Evolutionary conservation across 2,888 invertebrate species (phyloP), one percentile per base, ranked within the genome.

Genomic region (Apantesis nais): DNA sequence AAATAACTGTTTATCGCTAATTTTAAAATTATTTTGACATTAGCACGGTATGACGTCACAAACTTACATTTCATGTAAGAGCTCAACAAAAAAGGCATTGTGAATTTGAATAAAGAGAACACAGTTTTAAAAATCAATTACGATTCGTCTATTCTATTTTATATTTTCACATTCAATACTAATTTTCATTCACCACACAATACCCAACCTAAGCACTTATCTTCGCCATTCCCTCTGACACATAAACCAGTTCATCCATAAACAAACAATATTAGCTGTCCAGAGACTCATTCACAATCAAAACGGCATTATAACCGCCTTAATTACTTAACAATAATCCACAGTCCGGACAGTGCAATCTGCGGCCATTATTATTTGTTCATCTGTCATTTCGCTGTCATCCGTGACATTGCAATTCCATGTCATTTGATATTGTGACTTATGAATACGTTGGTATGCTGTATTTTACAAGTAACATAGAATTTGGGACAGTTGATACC

Each of bases 291-390:
- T 73, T 67, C 66, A 76, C 72, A 73, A 75, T 66, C 62, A 70
- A 72, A 82, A 72, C 66, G 77, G 74, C 74, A 72, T 75, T 74
- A 78, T 75, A 66, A 75, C 74, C 63, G 31, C 70, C 64, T 60
- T 82, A 81, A 82, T 82, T 75, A 82, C 66, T 65, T 71, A 75
- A 78, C 76, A 78, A 82, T 82, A 74, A 76, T 76, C 70, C 39
- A 52, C 16, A 48, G 55, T 68, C 61, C 69, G 34, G 52, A 41
- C 52, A 29, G 41, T 39, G 69, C 75, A 77, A 73, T 77, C 76
- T 77, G 73, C 72, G 74, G 72, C 70, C 63, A 65, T 74, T 73
- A 82, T 82, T 80, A 80, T 77, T 66, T 64, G 70, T 16, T 66
- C 78, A 81, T 82, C 78, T 78, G 78, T 80, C 81, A 80, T 78